These are phyloP conservation scores for Trichonephila clavipes DNA, from an alignment of 1,140 invertebrate species.

Conservation along the genomic window DNA sequence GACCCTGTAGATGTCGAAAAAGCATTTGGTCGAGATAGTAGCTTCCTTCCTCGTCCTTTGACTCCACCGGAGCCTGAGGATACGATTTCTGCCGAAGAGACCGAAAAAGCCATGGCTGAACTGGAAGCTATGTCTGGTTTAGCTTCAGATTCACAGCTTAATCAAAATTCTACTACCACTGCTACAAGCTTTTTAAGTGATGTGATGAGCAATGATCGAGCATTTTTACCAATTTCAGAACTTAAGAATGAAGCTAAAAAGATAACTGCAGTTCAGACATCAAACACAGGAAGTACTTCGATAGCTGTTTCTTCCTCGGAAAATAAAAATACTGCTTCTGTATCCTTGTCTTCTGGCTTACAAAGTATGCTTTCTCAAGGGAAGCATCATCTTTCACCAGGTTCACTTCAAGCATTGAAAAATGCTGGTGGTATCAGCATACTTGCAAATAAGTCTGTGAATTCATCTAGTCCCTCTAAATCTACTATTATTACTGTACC, in stretches of 20 bases:
- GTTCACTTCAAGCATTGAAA: slow-evolving; percentile 30
- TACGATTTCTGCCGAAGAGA: slow-evolving; percentile 60
- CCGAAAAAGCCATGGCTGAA: slow-evolving; percentile 62
- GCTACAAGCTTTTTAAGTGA: slow-evolving; percentile 25
- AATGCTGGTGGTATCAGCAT: slow-evolving; percentile 27
- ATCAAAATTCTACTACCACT: background rate
- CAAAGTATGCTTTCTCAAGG: slow-evolving; percentile 6
- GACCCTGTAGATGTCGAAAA: slow-evolving; percentile 68
- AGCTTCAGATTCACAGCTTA: background rate
- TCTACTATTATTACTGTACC: slow-evolving; percentile 60
- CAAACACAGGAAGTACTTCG: background rate
- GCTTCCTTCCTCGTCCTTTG: slow-evolving; percentile 67
- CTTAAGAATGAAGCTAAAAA: background rate
- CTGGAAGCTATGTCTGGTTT: slow-evolving; percentile 22
- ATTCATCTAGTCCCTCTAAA: background rate
- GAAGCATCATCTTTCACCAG: background rate
- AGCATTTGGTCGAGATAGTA: slow-evolving; percentile 68
- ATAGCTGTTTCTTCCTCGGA: background rate
- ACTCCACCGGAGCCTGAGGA: slow-evolving; percentile 70
- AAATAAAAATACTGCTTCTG: background rate
- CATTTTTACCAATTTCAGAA: background rate
- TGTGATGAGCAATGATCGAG: background rate
- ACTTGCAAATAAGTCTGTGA: background rate
- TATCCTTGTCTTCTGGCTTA: background rate
- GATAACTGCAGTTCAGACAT: background rate